Evolutionary conservation across 2,797 vertebrate genomes (phyloP).

Genomic region (Mormyrus proboscirostris): DNA sequence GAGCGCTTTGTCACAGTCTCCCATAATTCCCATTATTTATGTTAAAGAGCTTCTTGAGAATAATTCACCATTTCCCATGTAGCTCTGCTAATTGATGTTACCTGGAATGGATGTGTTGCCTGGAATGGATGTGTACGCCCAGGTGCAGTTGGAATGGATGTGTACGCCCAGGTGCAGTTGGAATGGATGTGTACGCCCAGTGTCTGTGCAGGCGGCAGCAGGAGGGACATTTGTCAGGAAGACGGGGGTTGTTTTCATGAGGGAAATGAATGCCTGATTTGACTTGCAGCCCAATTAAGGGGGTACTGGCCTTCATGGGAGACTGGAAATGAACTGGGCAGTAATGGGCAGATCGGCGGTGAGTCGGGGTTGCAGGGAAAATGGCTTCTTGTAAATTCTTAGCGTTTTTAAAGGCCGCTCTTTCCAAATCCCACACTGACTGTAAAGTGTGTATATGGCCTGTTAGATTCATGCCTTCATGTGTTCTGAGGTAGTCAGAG

Average conservation of each 20-base stretch:
- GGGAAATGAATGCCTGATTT: not conserved
- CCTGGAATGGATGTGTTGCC: not conserved
- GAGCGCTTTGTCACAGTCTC: not conserved
- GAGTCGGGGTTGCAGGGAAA: not conserved
- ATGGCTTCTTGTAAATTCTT: not conserved
- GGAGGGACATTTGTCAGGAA: slow-evolving; percentile 35
- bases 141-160: no score
- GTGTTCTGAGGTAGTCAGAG: not conserved
- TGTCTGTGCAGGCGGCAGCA: not conserved
- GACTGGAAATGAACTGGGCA: not conserved
- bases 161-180: no score
- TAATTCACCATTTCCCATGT: not conserved
- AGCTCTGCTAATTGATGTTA: not conserved
- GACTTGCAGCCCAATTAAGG: not conserved
- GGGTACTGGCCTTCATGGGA: not conserved
- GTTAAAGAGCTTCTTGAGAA: not conserved
- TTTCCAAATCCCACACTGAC: not conserved
- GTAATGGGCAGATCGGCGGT: not conserved
- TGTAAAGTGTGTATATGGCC: not conserved
- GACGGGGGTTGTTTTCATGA: not conserved
- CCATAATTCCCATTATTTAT: not conserved
- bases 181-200: no score
- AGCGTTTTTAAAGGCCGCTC: not conserved
- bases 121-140: not conserved
- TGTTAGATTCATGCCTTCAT: not conserved